Percentiles rank a stretch among this genome's conserved stretches.
phyloP scores from a whole-genome alignment of 2,113 vertebrate genomes.

The Nycticorax nycticorax region DNA sequence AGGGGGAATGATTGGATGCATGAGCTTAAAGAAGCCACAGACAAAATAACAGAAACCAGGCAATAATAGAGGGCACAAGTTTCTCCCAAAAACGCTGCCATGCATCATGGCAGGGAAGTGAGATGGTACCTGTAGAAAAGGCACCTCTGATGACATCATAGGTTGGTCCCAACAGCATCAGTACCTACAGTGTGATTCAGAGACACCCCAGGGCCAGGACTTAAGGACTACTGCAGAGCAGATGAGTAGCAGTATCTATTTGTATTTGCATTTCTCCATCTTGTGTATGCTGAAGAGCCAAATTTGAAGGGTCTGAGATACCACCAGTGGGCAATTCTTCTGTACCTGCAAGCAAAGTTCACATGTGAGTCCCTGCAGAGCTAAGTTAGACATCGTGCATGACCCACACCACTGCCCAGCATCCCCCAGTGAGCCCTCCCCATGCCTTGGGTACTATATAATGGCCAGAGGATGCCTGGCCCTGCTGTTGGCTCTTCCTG shows the following conservation, averaged over 20 bases:
- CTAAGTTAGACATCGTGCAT: rapidly evolving
- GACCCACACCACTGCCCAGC: background rate
- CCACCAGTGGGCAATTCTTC: background rate
- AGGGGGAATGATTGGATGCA: background rate
- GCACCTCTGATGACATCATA: background rate
- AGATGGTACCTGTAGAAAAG: background rate
- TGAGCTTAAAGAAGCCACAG: background rate
- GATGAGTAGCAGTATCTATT: background rate
- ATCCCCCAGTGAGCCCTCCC: rapidly evolving
- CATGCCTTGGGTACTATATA: rapidly evolving
- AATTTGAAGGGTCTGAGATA: background rate
- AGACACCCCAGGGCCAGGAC: background rate
- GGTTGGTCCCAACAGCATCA: background rate
- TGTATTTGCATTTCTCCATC: background rate
- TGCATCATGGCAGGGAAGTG: background rate
- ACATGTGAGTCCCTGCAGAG: background rate
- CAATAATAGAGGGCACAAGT: background rate
- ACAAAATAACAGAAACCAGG: background rate
- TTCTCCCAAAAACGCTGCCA: background rate
- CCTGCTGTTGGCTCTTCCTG: background rate
- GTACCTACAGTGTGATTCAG: background rate
- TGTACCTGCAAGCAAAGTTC: background rate
- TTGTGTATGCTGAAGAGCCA: background rate
- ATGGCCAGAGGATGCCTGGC: background rate
- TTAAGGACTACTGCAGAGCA: background rate